phyloP scores from a whole-genome alignment of 2,113 vertebrate genomes.

The Echinops telfairi region DNA sequence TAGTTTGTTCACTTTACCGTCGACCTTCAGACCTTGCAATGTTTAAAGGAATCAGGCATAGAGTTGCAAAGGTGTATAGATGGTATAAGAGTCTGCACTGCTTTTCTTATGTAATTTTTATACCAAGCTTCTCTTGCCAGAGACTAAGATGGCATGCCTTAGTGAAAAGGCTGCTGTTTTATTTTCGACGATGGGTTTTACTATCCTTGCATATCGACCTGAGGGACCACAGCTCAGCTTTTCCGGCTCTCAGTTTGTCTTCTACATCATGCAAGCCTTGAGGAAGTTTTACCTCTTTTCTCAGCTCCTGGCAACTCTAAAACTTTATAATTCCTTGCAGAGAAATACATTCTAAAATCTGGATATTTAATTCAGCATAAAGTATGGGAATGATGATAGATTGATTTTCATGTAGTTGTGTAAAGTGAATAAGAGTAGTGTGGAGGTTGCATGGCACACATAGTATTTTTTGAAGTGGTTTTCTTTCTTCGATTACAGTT shows the following conservation, averaged over 20 bases:
- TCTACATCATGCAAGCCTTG: neutral
- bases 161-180: neutral
- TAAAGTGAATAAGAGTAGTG: neutral
- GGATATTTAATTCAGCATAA: neutral
- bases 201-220: neutral
- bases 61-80: neutral
- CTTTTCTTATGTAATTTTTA: constrained; percentile 8
- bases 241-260: neutral
- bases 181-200: neutral
- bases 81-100: neutral
- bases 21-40: neutral
- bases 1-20: neutral
- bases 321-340: neutral
- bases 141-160: neutral
- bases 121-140: neutral
- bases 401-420: neutral
- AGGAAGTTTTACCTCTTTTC: neutral
- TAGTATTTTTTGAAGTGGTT: neutral
- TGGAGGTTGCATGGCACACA: neutral
- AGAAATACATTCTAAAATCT: neutral
- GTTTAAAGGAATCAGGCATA: neutral
- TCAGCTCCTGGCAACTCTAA: neutral
- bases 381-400: neutral
- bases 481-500: neutral
- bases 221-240: neutral